Percentiles rank a stretch among this genome's conserved stretches.
Evolutionary conservation across 2,113 vertebrate genomes (phyloP).

Genomic region (Malurus cyaneus): DNA sequence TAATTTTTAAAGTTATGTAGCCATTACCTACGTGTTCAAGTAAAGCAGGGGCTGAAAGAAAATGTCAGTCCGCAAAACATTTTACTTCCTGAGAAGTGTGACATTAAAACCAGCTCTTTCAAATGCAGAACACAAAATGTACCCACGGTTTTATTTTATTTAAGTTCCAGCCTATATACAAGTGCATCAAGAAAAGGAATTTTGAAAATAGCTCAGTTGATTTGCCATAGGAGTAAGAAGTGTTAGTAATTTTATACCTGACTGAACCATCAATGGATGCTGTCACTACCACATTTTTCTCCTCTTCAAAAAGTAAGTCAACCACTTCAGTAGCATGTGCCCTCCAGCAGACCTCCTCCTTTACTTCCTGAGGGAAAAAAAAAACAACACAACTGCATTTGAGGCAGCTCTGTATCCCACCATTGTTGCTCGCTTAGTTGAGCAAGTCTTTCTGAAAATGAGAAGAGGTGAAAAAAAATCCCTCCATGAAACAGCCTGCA

Average conservation of each 20-base stretch:
- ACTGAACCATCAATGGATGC: slow-evolving; percentile 71
- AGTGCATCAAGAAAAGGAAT: background rate
- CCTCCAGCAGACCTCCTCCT: slow-evolving; percentile 69
- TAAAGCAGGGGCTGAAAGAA: background rate
- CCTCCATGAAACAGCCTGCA: background rate
- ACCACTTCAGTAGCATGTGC: slow-evolving; percentile 69
- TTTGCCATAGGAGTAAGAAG: background rate
- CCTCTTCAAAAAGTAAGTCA: slow-evolving; percentile 61
- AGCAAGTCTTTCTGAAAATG: background rate
- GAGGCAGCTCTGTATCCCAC: background rate
- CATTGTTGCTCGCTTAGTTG: background rate
- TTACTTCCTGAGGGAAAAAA: slow-evolving; percentile 57
- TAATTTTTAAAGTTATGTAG: background rate
- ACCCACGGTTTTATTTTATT: background rate
- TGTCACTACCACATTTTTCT: slow-evolving; percentile 68
- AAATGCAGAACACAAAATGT: background rate
- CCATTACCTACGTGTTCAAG: background rate
- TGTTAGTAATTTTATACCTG: slow-evolving; percentile 53
- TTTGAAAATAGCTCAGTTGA: background rate
- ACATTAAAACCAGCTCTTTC: background rate
- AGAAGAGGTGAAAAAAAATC: background rate
- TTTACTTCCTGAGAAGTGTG: background rate
- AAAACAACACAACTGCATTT: background rate
- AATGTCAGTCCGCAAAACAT: background rate
- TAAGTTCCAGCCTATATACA: background rate